These are phyloP conservation scores for Sminthurinus aureus DNA, from an alignment of 2,888 invertebrate genomes.

Conservation along the genomic window DNA sequence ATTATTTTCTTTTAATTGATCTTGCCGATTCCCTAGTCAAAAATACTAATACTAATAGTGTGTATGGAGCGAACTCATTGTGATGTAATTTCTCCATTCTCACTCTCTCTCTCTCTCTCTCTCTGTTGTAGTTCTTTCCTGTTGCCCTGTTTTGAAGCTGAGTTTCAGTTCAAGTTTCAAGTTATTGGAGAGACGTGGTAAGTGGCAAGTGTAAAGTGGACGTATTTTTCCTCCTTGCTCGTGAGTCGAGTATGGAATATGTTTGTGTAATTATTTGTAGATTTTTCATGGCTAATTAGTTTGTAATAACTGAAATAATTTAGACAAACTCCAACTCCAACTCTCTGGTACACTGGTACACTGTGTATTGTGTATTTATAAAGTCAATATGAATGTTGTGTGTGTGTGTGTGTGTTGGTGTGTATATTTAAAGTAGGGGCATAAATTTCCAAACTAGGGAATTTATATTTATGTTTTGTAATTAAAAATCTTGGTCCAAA, in stretches of 20 bases:
- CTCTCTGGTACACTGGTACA: background rate
- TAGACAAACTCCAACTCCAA: background rate
- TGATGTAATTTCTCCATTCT: no score
- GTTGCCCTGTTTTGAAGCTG: no score
- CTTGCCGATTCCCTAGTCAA: background rate
- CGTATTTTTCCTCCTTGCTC: background rate
- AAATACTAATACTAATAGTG: background rate
- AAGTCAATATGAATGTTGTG: background rate
- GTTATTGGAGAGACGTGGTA: background rate
- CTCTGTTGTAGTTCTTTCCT: no score
- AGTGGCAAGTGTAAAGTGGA: background rate
- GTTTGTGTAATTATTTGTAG: background rate
- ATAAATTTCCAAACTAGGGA: background rate
- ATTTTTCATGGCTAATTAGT: constrained; percentile 7
- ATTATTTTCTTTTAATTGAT: constrained; percentile 1
- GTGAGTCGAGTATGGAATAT: no score
- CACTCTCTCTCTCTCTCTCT: no score
- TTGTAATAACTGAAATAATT: constrained; percentile 17
- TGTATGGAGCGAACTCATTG: no score
- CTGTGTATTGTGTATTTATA: no score
- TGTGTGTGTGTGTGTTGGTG: background rate
- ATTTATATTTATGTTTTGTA: constrained; percentile 21
- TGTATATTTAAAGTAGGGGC: background rate
- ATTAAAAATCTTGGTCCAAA: constrained; percentile 1
- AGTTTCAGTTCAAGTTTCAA: no score